These are phyloP conservation scores for Xenotilapia caudafasciata DNA, from an alignment of 2,113 vertebrate species.

Conservation along the genomic window DNA sequence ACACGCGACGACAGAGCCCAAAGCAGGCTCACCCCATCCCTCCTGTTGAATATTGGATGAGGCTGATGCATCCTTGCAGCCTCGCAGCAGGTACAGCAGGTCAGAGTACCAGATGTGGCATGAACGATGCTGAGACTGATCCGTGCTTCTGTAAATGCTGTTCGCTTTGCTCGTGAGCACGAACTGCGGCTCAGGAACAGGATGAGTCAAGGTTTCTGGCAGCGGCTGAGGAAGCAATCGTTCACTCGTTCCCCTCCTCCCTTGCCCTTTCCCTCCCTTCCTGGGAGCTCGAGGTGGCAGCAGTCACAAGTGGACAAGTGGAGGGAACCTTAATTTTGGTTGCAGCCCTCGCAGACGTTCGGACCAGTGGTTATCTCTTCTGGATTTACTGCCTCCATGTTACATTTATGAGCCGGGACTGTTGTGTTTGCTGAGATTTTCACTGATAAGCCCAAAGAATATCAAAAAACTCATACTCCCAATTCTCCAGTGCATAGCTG, in stretches of 20 bases:
- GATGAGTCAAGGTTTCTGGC: conserved; percentile 19
- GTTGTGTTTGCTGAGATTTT: conserved; percentile 37
- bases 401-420: conserved; percentile 36
- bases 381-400: conserved; percentile 35
- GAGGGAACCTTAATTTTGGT: conserved; percentile 27
- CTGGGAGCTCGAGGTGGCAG: not conserved
- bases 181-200: not conserved
- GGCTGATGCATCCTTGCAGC: not conserved
- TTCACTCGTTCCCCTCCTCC: not conserved
- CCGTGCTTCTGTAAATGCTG: conserved; percentile 21
- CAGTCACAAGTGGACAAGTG: conserved; percentile 28
- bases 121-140: conserved; percentile 11
- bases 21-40: not conserved
- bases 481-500: conserved; percentile 9
- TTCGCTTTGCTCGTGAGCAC: conserved; percentile 6
- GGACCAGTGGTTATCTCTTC: conserved; percentile 22
- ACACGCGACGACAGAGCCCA: not conserved
- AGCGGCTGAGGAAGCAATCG: not conserved
- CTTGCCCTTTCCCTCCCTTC: not conserved
- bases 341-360: not conserved
- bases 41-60: conserved; percentile 41
- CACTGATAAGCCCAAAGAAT: conserved; percentile 35
- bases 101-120: conserved; percentile 22
- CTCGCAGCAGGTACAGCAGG: conserved; percentile 8
- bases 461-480: conserved; percentile 28